Base-by-base conservation (phyloP, 2,113 vertebrate species). In the Zosterops lateralis region DNA sequence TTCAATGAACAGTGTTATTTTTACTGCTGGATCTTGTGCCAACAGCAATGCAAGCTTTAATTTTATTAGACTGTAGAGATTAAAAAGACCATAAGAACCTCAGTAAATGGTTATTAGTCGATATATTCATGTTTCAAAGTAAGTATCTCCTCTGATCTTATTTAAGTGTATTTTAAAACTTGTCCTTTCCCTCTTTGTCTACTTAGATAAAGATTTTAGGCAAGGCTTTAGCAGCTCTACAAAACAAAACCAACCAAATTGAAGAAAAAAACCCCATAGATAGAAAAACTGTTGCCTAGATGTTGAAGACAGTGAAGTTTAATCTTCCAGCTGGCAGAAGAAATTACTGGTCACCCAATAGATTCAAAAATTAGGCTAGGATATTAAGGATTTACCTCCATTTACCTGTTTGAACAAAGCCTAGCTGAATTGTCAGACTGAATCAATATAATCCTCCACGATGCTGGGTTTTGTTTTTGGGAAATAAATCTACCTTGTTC, bases 1-100 rank as follows among this genome's bases (percentile, higher is more conserved):
- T 86, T 93, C 74, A 83, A 54, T 48, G 36, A 54, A 29, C 17
- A 64, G 21, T 22, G 19, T 64, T 86, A 56, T 90, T 95, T 94
- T 95, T 94, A 64, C 38, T 32, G 44, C 16, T 1, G 1, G 32
- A 34, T 86, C 72, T 77, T 84, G 56, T 90, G 79, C 60, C 88
- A 90, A n/a, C 21, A 83, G 42, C 83, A 90, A 67, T 51, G 40
- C 36, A 60, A 24, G 3, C 7, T 71, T 80, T 83, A 66, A 86
- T 80, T 94, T 38, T 80, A 70, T 80, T 86, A 71, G 31, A 14
- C 26, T 51, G 6, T 22, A 62, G 44, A 72, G 44, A 81, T 47
- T 80, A 92, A 95, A 95, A 90, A 53, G 50, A 50, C 9, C 4
- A 26, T 36, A 22, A 53, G 20, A 89, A 56, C 53, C 20, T 84